These are phyloP conservation scores for Limosa lapponica DNA, from an alignment of 2,797 vertebrate species.

Conservation along the genomic window DNA sequence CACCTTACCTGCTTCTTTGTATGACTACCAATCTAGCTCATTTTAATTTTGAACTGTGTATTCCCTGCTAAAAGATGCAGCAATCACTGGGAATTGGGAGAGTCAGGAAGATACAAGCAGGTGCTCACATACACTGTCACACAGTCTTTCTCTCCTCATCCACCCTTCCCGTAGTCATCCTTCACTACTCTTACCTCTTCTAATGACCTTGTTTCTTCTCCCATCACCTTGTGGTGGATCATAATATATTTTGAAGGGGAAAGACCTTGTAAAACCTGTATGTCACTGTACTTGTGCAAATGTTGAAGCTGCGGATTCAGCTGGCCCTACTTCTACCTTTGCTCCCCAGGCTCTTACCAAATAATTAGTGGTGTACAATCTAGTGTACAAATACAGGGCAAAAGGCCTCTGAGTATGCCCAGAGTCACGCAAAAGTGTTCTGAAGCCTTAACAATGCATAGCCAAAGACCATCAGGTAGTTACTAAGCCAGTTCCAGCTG, in stretches of 20 bases:
- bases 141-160: neutral
- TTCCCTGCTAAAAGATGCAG: neutral
- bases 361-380: too few relatives aligned
- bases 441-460: too few relatives aligned
- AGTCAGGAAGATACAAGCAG: neutral
- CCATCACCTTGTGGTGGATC: neutral
- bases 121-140: neutral
- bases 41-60: slow-evolving; percentile 44
- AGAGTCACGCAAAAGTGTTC: too few relatives aligned
- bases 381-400: too few relatives aligned
- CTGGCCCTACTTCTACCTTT: neutral
- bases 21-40: neutral
- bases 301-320: neutral
- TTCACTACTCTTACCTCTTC: neutral
- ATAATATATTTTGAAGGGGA: neutral
- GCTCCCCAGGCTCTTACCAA: neutral
- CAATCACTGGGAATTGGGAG: neutral
- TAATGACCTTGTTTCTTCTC: neutral
- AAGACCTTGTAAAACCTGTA: neutral
- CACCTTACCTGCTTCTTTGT: neutral
- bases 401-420: too few relatives aligned
- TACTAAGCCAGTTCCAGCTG: neutral
- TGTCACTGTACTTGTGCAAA: neutral
- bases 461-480: too few relatives aligned
- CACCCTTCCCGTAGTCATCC: neutral